Percentiles rank a stretch among this genome's conserved stretches.
Conservation (phyloP, 2,888 invertebrate species). For the Notocelia uddmanniana region DNA sequence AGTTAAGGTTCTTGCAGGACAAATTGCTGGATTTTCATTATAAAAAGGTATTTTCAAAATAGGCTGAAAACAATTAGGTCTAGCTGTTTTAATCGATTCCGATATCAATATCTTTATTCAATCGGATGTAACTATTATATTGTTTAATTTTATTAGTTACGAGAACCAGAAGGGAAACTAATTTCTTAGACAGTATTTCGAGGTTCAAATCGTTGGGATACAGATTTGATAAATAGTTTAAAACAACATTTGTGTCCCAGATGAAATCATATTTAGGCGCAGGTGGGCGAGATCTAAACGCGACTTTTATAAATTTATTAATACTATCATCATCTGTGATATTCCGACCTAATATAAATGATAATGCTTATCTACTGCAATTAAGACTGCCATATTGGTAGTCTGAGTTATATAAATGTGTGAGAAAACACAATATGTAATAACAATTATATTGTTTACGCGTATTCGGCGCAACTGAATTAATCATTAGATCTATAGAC, state of each 20-base stretch:
- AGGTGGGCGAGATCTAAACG: not conserved
- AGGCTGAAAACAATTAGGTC: not conserved
- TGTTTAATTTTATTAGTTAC: too few species aligned
- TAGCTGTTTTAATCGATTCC: not conserved
- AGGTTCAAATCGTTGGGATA: not conserved
- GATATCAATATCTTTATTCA: not conserved
- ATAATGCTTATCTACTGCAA: not conserved
- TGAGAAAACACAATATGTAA: not conserved
- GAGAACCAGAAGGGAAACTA: slow-evolving; percentile 24
- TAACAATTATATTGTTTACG: not conserved
- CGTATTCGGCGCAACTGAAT: too few species aligned
- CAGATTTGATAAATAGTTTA: not conserved
- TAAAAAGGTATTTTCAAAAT: not conserved
- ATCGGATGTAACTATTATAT: not conserved
- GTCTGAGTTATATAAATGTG: not conserved
- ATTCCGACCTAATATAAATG: not conserved
- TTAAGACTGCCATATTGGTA: not conserved
- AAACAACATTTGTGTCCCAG: not conserved
- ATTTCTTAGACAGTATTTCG: not conserved
- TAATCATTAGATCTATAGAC: too few species aligned
- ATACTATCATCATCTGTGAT: not conserved
- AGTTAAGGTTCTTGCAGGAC: not conserved
- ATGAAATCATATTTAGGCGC: not conserved
- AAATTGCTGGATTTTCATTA: not conserved
- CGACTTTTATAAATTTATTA: not conserved